Evolutionary conservation across 2,888 invertebrate genomes (phyloP), one percentile per base, ranked within the genome.

Genomic region (Drosophila recens): DNA sequence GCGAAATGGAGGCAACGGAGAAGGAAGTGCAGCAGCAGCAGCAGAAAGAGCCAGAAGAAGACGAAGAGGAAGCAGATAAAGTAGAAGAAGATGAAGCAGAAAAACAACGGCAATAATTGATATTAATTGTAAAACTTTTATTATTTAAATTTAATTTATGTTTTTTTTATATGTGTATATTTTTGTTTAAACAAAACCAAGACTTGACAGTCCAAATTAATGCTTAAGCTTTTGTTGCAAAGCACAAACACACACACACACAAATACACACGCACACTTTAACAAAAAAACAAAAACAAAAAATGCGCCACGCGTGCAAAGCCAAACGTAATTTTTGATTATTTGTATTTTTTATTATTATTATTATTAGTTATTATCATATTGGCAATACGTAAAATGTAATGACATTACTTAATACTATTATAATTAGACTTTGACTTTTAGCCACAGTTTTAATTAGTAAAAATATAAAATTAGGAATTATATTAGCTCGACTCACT

Each of bases 301-400:
- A 49, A 76, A 67, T 57, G 58, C 49, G 65, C 58, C 64, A 52
- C 74, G 80, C 80, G 77, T 77, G 77, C 77, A 69, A 36, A 75
- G 76, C 73, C 71, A 75, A 79, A 67, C 67, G 64, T 64, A 64
- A 46, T 75, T 59, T 67, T 61, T 64, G 48, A 59, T 54, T 70
- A 58, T 48, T 52, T 61, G 20, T 23, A 62, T 62, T 43, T 53
- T 62, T 38, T 23, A 62, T 62, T 43, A 62, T 62, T n/a, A n/a
- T n/a, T 43, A 62, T 63, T 46, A 46, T 46, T 46, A 62, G 61
- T 61, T 62, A 27, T 27, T 27, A 27, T 27, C 6, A 46, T 53
- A 80, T 80, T 82, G 80, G 81, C 83, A 81, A 81, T 82, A 82
- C 80, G 81, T 81, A 79, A 82, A 70, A 27, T 70, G 40, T 57